phyloP scores from a whole-genome alignment of 2,797 vertebrate genomes.

The Petrocephalus schoutedeni region DNA sequence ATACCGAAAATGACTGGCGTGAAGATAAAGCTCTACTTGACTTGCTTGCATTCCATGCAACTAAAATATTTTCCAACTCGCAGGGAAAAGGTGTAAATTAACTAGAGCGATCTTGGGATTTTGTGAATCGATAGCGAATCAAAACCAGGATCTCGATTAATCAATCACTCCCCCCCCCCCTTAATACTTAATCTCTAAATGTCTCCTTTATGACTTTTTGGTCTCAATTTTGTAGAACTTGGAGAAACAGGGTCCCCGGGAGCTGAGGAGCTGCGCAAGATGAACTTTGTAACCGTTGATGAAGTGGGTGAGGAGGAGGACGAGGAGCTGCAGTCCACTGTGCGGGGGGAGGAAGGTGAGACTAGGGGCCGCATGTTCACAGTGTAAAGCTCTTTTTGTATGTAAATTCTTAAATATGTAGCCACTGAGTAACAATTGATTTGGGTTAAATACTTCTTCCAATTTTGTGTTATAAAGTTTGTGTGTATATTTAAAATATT shows the following conservation, averaged over 20 bases:
- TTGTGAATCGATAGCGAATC: not conserved
- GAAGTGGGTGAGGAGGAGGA: conserved; percentile 72
- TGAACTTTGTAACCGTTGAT: conserved; percentile 75
- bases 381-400: conserved; percentile 25
- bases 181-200: not conserved
- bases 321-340: conserved; percentile 8
- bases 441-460: not conserved
- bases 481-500: not conserved
- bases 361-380: conserved; percentile 29
- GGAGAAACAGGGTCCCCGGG: conserved; percentile 4
- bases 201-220: not conserved
- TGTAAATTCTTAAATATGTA: not conserved
- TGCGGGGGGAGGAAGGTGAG: conserved; percentile 49
- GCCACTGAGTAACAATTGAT: not conserved
- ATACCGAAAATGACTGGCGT: not conserved
- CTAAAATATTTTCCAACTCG: not conserved
- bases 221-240: not conserved
- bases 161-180: not conserved
- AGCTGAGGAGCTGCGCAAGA: conserved; percentile 49
- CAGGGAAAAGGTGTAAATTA: not conserved
- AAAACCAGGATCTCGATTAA: not conserved
- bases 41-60: not conserved
- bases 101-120: not conserved
- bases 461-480: not conserved
- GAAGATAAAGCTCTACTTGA: not conserved